phyloP scores from a whole-genome alignment of 2,797 vertebrate species.

The Pseudochromis fuscus region DNA sequence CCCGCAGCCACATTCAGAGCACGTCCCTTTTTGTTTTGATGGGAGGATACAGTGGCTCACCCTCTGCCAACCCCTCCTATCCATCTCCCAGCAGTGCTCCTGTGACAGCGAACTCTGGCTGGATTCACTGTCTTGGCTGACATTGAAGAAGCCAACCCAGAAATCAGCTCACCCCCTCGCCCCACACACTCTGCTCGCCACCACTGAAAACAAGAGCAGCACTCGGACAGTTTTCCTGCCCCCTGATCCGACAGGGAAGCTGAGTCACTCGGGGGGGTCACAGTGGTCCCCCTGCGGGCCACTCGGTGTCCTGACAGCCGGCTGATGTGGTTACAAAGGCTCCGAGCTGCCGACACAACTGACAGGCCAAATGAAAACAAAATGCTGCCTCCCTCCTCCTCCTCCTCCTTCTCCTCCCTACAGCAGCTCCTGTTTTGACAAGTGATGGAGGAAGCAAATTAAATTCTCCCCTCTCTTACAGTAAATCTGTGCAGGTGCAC shows the following conservation, averaged over 20 bases:
- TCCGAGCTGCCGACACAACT: conserved; percentile 52
- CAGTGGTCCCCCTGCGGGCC: conserved; percentile 29
- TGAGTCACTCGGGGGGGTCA: conserved; percentile 61
- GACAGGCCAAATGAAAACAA: conserved; percentile 61
- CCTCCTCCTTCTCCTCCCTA: neutral
- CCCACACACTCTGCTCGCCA: conserved; percentile 12
- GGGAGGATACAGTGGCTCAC: conserved; percentile 31
- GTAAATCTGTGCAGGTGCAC: conserved; percentile 24
- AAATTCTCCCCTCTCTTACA: conserved; percentile 28
- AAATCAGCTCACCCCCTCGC: conserved; percentile 26
- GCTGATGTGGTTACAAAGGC: conserved; percentile 52
- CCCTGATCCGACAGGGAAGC: conserved; percentile 29
- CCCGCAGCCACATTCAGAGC: conserved; percentile 66
- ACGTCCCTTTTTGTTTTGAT: conserved; percentile 74
- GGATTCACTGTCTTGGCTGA: conserved; percentile 78
- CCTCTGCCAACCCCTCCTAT: conserved; percentile 31
- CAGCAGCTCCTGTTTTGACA: conserved; percentile 59
- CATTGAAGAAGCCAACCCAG: conserved; percentile 71
- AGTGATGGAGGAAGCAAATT: conserved; percentile 58
- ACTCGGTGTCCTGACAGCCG: conserved; percentile 39
- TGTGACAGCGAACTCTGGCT: conserved; percentile 52
- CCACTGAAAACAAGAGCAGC: conserved; percentile 27
- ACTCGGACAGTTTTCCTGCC: conserved; percentile 6
- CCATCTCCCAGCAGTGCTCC: conserved; percentile 46
- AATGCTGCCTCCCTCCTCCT: conserved; percentile 10